Evolutionary conservation across 2,797 vertebrate genomes (phyloP).

Genomic region (Oreonectes daqikongensis): DNA sequence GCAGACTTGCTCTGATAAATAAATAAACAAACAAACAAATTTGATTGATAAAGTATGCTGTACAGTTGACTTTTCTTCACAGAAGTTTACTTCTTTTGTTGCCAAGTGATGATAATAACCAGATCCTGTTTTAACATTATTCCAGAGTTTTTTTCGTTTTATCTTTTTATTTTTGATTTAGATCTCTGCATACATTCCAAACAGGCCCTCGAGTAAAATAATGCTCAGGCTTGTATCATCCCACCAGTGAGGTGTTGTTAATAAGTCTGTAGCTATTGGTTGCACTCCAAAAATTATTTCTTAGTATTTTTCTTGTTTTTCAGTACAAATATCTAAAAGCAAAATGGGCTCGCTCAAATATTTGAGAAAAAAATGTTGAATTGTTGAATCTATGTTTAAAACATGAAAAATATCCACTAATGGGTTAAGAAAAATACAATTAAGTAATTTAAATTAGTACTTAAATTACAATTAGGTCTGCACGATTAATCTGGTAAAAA

Average conservation of each 20-base stretch:
- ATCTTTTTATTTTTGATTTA: constrained; percentile 7
- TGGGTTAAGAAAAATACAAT: too few species aligned
- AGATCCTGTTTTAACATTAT: constrained; percentile 22
- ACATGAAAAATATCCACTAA: too few species aligned
- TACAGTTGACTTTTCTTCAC: constrained; percentile 66
- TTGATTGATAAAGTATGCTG: constrained; percentile 66
- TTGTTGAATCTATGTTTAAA: too few species aligned
- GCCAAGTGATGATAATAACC: constrained; percentile 30
- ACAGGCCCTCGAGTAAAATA: constrained; percentile 3
- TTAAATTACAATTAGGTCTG: too few species aligned
- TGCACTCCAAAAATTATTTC: neutral
- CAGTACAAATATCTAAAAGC: too few species aligned
- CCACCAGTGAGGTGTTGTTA: neutral
- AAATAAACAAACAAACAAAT: constrained; percentile 72
- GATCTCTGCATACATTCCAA: constrained; percentile 1
- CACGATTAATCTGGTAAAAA: too few species aligned
- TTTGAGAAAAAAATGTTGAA: too few species aligned
- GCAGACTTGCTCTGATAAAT: constrained; percentile 54
- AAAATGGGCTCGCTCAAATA: too few species aligned
- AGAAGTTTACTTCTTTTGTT: constrained; percentile 58
- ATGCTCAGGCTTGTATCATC: neutral
- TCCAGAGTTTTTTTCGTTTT: constrained; percentile 23
- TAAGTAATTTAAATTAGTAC: too few species aligned
- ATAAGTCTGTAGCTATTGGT: too few species aligned
- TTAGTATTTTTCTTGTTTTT: too few species aligned